Base-by-base conservation (phyloP, 2,797 vertebrate species). In the Peromyscus eremicus region DNA sequence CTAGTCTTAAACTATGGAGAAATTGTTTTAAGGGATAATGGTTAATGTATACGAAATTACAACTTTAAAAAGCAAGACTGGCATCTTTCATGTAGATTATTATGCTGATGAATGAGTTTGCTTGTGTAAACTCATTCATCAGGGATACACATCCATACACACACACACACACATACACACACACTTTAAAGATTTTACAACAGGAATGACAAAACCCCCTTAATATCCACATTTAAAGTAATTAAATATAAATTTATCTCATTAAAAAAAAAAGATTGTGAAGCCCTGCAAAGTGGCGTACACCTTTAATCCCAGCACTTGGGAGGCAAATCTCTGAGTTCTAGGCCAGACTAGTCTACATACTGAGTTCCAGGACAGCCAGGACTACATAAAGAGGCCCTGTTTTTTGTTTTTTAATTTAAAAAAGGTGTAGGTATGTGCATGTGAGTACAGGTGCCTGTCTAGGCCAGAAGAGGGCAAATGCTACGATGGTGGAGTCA, bases 1-100 rank as follows among this genome's bases (percentile, higher is more conserved):
- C 99, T 21, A 99, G 86, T 98, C 98, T 99, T 98, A 99, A 98
- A 95, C 99, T 99, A 97, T 87, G 89, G 96, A 97, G 93, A 95
- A 46, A 8, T 37, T 25, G 64, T 84, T 66, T 77, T 55, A 89
- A 75, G 37, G 29, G 16, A 62, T 23, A 88, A 52, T 75, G 84
- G 29, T 96, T 52, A 97, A 37, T 43, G 95, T 17, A 91, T 34
- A 75, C 12, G 62, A 93, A 62, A 87, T 46, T 32, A 91, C 14
- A 70, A 76, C 21, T n/a, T 81, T 91, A 95, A 92, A 97, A 29
- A 55, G 32, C 21, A 90, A 91, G 52, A 92, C 12, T 37, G 70
- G 77, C 87, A 96, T 94, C 82, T 70, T 11, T 62, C 46, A n/a
- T 34, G 64, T 55, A 21, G 25, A 94, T n/a, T 87, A 94, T n/a